Evolutionary conservation across 2,113 vertebrate species (phyloP).

Genomic region (Phoenicopterus ruber): DNA sequence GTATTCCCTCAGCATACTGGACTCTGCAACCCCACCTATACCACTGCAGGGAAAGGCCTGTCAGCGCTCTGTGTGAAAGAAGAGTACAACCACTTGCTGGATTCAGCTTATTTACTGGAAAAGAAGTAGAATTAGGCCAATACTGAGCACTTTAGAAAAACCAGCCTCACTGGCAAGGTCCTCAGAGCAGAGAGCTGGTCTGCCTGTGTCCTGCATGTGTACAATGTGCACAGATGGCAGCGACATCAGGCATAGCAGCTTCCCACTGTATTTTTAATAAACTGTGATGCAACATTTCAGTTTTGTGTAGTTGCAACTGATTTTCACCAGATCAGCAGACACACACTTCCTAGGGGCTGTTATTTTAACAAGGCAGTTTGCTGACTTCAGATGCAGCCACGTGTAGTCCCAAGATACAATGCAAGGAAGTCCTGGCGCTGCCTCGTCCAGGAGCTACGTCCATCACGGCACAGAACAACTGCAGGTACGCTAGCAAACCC

Average conservation of each 20-base stretch:
- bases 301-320: not conserved
- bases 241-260: not conserved
- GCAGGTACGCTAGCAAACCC: not conserved
- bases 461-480: accelerated
- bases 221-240: not conserved
- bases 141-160: not conserved
- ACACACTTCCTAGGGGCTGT: not conserved
- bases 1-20: not conserved
- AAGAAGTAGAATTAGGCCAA: not conserved
- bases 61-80: not conserved
- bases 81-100: not conserved
- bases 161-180: not conserved
- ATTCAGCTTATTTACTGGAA: not conserved
- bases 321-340: not conserved
- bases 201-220: not conserved
- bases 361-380: not conserved
- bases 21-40: not conserved
- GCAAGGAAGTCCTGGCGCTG: not conserved
- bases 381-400: not conserved
- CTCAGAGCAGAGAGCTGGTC: not conserved
- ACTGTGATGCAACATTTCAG: not conserved
- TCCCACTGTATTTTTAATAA: not conserved
- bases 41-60: not conserved
- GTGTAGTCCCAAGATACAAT: not conserved
- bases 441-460: not conserved